A percentile compares a stretch with the other conserved stretches of the same genome.
These are phyloP conservation scores for Ellobius talpinus DNA, from an alignment of 2,113 vertebrate genomes.

Conservation along the genomic window DNA sequence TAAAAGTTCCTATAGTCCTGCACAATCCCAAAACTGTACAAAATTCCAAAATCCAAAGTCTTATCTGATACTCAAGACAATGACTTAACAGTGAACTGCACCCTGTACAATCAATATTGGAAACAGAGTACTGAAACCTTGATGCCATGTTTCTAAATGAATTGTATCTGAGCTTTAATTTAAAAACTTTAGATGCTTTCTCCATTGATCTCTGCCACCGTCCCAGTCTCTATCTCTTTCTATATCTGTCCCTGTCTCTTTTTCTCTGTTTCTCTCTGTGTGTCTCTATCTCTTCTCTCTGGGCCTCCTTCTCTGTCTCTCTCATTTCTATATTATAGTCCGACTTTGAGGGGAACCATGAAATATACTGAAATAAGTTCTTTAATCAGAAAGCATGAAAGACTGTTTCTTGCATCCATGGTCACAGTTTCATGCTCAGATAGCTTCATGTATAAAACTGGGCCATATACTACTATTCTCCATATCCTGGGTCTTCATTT, in stretches of 20 bases:
- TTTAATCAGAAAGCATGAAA: not conserved
- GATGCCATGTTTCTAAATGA: not conserved
- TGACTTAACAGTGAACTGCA: not conserved
- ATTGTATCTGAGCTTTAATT: not conserved
- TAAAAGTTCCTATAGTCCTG: not conserved
- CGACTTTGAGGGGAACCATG: not conserved
- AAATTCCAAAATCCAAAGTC: not conserved
- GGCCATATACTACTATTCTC: fast-evolving
- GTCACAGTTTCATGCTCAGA: not conserved
- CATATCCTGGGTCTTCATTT: too few species aligned
- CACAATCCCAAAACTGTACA: not conserved
- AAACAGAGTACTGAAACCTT: not conserved
- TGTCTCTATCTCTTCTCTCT: too few species aligned
- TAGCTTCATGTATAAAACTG: not conserved
- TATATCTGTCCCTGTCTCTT: not conserved
- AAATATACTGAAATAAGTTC: not conserved
- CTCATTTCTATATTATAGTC: not conserved
- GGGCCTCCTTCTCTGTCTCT: too few species aligned
- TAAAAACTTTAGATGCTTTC: not conserved
- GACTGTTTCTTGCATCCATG: not conserved
- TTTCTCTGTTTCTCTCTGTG: too few species aligned
- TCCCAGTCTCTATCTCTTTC: too few species aligned
- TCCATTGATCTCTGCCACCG: too few species aligned
- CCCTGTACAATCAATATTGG: not conserved
- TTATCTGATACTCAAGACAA: not conserved